A percentile compares a stretch with the other conserved stretches of the same genome.
Evolutionary conservation across 2,888 invertebrate species (phyloP).

Genomic region (Phyto melanocephala): DNA sequence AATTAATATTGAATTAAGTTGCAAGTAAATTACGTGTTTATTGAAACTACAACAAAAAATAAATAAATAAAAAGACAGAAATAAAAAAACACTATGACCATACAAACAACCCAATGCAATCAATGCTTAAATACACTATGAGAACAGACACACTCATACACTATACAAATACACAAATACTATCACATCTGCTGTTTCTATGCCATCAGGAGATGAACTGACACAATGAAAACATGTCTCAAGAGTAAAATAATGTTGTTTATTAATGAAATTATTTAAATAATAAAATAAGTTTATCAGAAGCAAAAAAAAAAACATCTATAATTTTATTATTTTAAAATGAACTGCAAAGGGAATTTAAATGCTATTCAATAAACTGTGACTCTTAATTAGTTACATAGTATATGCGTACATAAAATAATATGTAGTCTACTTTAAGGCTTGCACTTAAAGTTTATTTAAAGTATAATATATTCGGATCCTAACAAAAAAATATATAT

Average conservation of each 20-base stretch:
- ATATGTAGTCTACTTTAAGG: background rate
- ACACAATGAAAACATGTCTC: conserved; percentile 38
- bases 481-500: no score
- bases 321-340: conserved; percentile 8
- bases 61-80: background rate
- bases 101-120: background rate
- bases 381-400: background rate
- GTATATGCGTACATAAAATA: background rate
- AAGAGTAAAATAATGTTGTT: conserved; percentile 52
- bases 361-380: background rate
- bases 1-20: conserved; percentile 62
- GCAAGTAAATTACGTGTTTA: conserved; percentile 58
- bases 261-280: conserved; percentile 37
- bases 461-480: no score
- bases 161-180: background rate
- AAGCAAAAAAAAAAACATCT: background rate
- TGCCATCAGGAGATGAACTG: background rate
- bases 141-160: background rate
- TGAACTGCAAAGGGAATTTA: conserved; percentile 1
- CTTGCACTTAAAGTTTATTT: no score
- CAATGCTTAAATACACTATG: background rate
- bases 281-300: background rate
- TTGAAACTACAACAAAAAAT: conserved; percentile 23
- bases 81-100: background rate
- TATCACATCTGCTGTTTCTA: background rate